Evolutionary conservation across 2,113 vertebrate genomes (phyloP).

Genomic region (Pelvicachromis taeniatus): DNA sequence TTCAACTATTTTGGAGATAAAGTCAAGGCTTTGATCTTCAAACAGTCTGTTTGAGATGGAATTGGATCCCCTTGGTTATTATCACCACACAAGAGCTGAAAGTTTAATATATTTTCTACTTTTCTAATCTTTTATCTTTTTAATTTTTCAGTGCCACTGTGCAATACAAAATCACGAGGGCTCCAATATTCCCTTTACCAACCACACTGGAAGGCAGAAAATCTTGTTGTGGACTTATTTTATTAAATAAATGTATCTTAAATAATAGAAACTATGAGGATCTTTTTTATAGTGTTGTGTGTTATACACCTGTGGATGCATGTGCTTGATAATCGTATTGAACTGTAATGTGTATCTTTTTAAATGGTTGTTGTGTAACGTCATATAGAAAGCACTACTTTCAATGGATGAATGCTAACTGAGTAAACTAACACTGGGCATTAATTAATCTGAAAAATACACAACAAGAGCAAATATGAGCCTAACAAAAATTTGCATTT

Average conservation of each 20-base stretch:
- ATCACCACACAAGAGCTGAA: slow-evolving; percentile 19
- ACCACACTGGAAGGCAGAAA: neutral
- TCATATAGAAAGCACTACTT: neutral
- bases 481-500: slow-evolving; percentile 50
- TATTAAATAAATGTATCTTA: slow-evolving; percentile 12
- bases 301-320: neutral
- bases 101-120: slow-evolving; percentile 42
- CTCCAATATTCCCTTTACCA: slow-evolving; percentile 40
- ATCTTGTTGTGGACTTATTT: neutral
- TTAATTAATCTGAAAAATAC: slow-evolving; percentile 33
- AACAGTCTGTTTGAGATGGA: slow-evolving; percentile 44
- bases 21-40: slow-evolving; percentile 55
- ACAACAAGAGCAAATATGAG: slow-evolving; percentile 17
- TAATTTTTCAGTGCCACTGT: slow-evolving; percentile 28
- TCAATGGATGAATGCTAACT: neutral
- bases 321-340: neutral
- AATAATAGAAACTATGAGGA: slow-evolving; percentile 19
- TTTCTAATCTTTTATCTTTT: slow-evolving; percentile 51
- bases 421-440: neutral
- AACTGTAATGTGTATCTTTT: neutral
- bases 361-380: neutral
- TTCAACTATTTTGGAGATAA: slow-evolving; percentile 41
- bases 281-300: neutral
- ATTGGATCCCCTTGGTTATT: slow-evolving; percentile 41
- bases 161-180: slow-evolving; percentile 7